Evolutionary conservation across 2,113 vertebrate species (phyloP).

Genomic region (Rhinopomastus cyanomelas): DNA sequence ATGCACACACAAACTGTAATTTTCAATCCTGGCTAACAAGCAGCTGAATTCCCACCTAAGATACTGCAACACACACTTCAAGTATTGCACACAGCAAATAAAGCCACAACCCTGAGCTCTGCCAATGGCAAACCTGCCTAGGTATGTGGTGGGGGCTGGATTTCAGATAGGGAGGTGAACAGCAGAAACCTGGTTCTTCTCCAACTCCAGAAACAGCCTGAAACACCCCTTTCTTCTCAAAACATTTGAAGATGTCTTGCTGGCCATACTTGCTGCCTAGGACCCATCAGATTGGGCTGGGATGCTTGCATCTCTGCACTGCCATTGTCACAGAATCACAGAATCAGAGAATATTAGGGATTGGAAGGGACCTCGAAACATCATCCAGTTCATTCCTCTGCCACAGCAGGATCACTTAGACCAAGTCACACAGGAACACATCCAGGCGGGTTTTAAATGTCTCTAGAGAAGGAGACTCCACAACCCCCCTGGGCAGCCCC

Average conservation of each 20-base stretch:
- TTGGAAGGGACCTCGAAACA: too few species aligned
- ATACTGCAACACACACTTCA: accelerated
- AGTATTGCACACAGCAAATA: background rate
- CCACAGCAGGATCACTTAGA: too few species aligned
- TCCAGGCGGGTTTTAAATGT: too few species aligned
- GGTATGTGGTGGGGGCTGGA: background rate
- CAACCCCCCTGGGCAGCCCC: too few species aligned
- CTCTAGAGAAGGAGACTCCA: too few species aligned
- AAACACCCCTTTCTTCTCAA: background rate
- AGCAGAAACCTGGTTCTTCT: slow-evolving; percentile 3
- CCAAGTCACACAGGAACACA: too few species aligned
- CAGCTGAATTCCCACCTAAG: background rate
- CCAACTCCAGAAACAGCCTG: background rate
- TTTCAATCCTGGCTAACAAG: slow-evolving; percentile 16
- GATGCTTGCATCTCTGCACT: background rate
- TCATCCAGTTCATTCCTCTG: too few species aligned
- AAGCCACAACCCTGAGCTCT: background rate
- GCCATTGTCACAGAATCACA: too few species aligned
- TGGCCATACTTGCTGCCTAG: accelerated
- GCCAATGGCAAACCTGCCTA: background rate
- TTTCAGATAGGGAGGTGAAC: background rate
- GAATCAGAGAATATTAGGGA: too few species aligned
- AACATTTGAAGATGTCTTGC: background rate
- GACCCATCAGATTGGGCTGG: background rate
- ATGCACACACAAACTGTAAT: background rate